Base-by-base conservation (phyloP, 2,888 invertebrate genomes). In the Hydropsyche betteni region DNA sequence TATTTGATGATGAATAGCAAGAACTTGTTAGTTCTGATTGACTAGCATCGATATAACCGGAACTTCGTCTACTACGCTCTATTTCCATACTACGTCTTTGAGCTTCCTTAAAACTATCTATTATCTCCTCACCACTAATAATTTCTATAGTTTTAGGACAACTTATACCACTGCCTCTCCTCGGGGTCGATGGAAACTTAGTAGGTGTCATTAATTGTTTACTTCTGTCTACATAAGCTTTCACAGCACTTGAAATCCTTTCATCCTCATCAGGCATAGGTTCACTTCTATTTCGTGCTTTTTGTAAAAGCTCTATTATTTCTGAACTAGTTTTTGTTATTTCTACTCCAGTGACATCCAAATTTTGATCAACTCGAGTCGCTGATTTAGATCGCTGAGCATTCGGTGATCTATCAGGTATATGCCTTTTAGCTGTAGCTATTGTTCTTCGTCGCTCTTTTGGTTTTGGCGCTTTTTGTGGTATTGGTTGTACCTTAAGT, bases 351-450 rank as follows among this genome's bases (percentile, higher is more conserved):
- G 84, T 84, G 82, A 83, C 85, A 76, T 86, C 87, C 75, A 84
- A 80, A 51, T 83, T 82, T 16, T 36, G 58, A 80, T 89, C 89
- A 80, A 85, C 81, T 81, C 86, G 83, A 51, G 89, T 88, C 12
- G 88, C 87, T 2, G 90, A 90, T 81, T 89, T 89, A 44, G 90
- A 90, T 75, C 90, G 83, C 75, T 89, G 88, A 0, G 84, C 82
- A 82, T 84, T 85, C 14, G 87, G 86, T 55, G 86, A 86, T 82
- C 83, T 84, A 55, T 79, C 79, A 38, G 78, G 73, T n/a, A 78
- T 77, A 55, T 76, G 76, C 51, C 80, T 71, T 74, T 80, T 80
- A 8, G 79, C 75, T 33, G 84, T 85, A 53, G 87, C 85, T 74
- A 84, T 82, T 69, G 84, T 80, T 74, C 75, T 72, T 58, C 80